phyloP scores from a whole-genome alignment of 2,888 invertebrate species.

The Nomada fucata region DNA sequence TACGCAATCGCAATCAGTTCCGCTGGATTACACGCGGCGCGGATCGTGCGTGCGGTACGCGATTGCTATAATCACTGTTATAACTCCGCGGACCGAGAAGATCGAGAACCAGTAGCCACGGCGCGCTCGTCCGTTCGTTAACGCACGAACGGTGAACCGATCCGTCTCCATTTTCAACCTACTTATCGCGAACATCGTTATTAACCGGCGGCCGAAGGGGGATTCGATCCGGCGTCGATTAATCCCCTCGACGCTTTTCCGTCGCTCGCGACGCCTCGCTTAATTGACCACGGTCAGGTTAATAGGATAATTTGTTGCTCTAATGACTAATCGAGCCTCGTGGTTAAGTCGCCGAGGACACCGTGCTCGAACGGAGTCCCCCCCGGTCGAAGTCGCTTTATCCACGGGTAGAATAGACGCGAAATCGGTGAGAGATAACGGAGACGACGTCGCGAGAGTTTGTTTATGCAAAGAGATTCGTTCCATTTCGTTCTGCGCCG shows the following conservation, averaged over 20 bases:
- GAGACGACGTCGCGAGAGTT: too few species aligned
- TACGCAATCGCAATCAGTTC: slow-evolving; percentile 58
- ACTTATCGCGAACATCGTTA: slow-evolving; percentile 64
- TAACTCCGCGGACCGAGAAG: slow-evolving; percentile 37
- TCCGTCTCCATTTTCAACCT: slow-evolving; percentile 61
- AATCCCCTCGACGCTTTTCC: slow-evolving; percentile 71
- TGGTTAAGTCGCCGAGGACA: slow-evolving; percentile 70
- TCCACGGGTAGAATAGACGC: too few species aligned
- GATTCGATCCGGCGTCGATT: slow-evolving; percentile 66
- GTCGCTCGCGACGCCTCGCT: slow-evolving; percentile 73
- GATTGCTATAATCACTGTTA: slow-evolving; percentile 68
- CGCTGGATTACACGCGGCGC: slow-evolving; percentile 45
- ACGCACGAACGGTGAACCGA: slow-evolving; percentile 41
- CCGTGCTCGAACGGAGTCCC: slow-evolving; percentile 10
- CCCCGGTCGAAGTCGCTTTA: background rate
- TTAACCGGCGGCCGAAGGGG: slow-evolving; percentile 47
- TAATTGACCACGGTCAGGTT: slow-evolving; percentile 77
- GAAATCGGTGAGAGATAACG: too few species aligned
- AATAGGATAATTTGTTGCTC: slow-evolving; percentile 77
- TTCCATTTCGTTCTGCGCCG: too few species aligned
- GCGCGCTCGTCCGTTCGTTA: slow-evolving; percentile 45
- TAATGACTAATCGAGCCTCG: slow-evolving; percentile 78
- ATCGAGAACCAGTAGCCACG: slow-evolving; percentile 12
- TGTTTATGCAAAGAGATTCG: too few species aligned
- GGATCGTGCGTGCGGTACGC: slow-evolving; percentile 40